Base-by-base conservation (phyloP, 1,140 invertebrate species). In the Aporrectodea caliginosa region DNA sequence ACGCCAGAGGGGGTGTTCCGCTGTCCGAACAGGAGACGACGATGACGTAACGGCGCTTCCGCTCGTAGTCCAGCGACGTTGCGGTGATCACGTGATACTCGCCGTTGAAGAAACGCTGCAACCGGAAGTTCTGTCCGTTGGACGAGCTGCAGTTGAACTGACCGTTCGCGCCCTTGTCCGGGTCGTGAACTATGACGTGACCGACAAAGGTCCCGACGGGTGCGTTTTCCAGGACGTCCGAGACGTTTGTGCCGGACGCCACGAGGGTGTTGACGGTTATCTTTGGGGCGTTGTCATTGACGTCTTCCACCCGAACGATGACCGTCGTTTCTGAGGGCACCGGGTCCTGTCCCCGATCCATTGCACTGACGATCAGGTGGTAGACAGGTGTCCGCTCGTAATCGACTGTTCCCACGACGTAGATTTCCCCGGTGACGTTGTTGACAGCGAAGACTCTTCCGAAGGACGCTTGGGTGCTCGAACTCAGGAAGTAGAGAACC, bases 231-330 rank as follows among this genome's bases (percentile, higher is more conserved):
- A 93, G 92, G 83, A 94, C 92, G 0, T 95, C 95, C 93, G 89
- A 97, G 27, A 69, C 58, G 31, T 31, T 69, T 95, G 2, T 94
- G 93, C 80, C 98, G 95, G 89, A 96, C 0, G 82, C 82, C 0
- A 82, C 80, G 68, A 83, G 79, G 30, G 77, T 43, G 72, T 82
- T 82, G 1, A 98, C 92, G 85, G 94, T 94, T 83, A 98, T 97
- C 6, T 93, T 93, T 0, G 96, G 95, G 82, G 95, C 94, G 86
- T 97, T 96, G 89, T 97, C 95, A 85, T 98, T 98, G 1, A 98
- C 95, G 85, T 99, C 95, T 1, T 93, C 94, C 0, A 99, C 94
- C 69, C 92, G 90, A 43, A 99, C 94, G 2, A 95, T 95, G 0
- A 98, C 92, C 84, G 97, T 97, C 0, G 96, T 94, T 0, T 94